Conservation (phyloP, 2,888 invertebrate genomes). For the Caradrina clavipalpis region DNA sequence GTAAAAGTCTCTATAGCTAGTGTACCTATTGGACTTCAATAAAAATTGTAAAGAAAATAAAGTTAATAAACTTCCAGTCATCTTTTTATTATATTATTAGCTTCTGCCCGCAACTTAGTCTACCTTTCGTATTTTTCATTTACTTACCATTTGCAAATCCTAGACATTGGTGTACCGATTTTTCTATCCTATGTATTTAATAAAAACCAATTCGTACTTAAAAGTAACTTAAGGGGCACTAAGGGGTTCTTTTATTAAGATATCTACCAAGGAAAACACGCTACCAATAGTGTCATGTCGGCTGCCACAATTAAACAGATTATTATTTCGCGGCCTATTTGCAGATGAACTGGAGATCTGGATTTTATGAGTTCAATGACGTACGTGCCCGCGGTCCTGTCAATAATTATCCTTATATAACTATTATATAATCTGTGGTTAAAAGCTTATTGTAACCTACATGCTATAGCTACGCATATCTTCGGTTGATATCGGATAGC, state of each 20-base stretch:
- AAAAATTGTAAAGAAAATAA: not conserved
- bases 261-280: not conserved
- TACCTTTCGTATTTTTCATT: no score
- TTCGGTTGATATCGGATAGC: slow-evolving; percentile 19
- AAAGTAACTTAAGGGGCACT: not conserved
- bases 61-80: no score
- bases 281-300: slow-evolving; percentile 4
- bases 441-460: slow-evolving; percentile 31
- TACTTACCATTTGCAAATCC: no score
- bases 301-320: slow-evolving; percentile 8
- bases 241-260: not conserved
- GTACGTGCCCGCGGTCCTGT: slow-evolving; percentile 31
- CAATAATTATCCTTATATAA: slow-evolving; percentile 16
- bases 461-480: slow-evolving; percentile 30
- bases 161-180: no score
- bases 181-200: no score
- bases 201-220: no score
- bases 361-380: slow-evolving; percentile 49
- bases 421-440: not conserved
- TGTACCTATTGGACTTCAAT: slow-evolving; percentile 4
- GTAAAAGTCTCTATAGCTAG: slow-evolving; percentile 16
- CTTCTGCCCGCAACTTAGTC: no score
- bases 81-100: no score
- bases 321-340: slow-evolving; percentile 41
- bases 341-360: slow-evolving; percentile 24